Conservation (phyloP, 2,797 vertebrate species). For the Enteromius paludinosus region DNA sequence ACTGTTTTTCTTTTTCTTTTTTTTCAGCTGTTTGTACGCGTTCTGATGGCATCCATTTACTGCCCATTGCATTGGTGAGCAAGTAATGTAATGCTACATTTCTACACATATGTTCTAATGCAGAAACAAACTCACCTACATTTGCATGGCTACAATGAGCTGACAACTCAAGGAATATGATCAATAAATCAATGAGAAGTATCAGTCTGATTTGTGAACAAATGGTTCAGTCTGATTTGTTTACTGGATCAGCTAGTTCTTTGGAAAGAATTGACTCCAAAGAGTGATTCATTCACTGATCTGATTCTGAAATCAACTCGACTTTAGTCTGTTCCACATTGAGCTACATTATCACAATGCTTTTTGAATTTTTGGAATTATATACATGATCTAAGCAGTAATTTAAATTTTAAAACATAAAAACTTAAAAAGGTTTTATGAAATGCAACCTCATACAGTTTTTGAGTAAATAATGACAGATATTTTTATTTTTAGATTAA, state of each 20-base stretch:
- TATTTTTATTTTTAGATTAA: neutral
- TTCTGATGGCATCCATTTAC: neutral
- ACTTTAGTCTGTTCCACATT: neutral
- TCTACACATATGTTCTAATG: no score
- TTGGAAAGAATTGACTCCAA: neutral
- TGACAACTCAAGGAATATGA: no score
- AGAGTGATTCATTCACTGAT: neutral
- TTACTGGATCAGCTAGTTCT: neutral
- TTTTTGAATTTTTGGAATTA: neutral
- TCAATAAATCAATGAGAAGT: no score
- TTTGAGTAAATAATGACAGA: neutral
- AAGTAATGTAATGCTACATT: neutral
- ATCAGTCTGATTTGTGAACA: neutral
- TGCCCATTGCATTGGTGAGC: neutral
- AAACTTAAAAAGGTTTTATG: neutral
- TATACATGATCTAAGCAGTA: neutral
- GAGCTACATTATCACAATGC: neutral
- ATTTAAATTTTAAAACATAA: no score
- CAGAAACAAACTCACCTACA: neutral
- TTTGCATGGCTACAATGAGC: no score
- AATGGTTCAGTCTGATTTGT: neutral
- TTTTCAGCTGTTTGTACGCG: neutral
- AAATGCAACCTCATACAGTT: neutral
- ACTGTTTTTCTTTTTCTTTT: neutral
- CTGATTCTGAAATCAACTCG: neutral